Evolutionary conservation across 2,797 vertebrate genomes (phyloP).

Genomic region (Pseudomugil tenellus): DNA sequence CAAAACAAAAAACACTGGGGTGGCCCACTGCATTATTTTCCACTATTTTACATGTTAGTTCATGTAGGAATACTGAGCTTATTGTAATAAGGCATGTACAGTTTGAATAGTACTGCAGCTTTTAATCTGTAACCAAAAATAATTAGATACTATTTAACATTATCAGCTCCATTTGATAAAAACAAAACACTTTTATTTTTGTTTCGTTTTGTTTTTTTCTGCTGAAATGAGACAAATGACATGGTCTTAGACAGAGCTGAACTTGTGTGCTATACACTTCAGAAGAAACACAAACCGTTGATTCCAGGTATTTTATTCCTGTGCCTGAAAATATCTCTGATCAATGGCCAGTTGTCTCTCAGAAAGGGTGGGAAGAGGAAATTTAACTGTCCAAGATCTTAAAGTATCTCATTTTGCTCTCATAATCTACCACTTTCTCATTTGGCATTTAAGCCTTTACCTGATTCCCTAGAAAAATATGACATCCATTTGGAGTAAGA

Average conservation of each 20-base stretch:
- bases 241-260: conserved; percentile 55
- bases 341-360: conserved; percentile 37
- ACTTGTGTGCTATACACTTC: conserved; percentile 71
- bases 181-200: conserved; percentile 31
- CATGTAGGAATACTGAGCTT: conserved; percentile 58
- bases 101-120: conserved; percentile 68
- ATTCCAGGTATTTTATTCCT: conserved; percentile 56
- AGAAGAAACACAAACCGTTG: conserved; percentile 66
- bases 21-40: conserved; percentile 56
- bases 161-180: conserved; percentile 57
- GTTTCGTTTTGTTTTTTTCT: conserved; percentile 50
- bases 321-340: conserved; percentile 60
- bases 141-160: conserved; percentile 41
- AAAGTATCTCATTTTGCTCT: conserved; percentile 34
- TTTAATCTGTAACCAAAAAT: conserved; percentile 64
- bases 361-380: conserved; percentile 67
- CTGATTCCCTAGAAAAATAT: conserved; percentile 60
- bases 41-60: conserved; percentile 42
- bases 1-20: conserved; percentile 45
- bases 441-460: conserved; percentile 56
- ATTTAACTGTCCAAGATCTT: conserved; percentile 62
- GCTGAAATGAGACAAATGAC: conserved; percentile 54
- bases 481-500: conserved; percentile 63
- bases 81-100: conserved; percentile 76
- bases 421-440: conserved; percentile 39